Evolutionary conservation across 2,888 invertebrate genomes (phyloP).

Genomic region (Periphyllus acericola): DNA sequence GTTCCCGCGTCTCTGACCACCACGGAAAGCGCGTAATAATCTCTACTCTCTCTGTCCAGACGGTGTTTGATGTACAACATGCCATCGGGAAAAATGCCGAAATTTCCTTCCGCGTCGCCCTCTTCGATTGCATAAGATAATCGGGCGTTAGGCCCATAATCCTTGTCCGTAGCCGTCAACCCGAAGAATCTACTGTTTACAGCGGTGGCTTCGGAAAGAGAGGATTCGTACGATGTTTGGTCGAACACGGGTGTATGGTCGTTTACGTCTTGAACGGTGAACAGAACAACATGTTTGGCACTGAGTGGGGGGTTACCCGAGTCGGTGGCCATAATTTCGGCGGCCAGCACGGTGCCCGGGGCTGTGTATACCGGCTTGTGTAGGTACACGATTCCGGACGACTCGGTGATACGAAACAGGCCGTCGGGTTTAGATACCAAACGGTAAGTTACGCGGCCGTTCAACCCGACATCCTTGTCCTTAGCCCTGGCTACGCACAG

Average conservation of each 20-base stretch:
- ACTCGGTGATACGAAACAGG: conserved; percentile 84
- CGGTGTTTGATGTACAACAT: conserved; percentile 86
- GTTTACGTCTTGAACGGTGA: conserved; percentile 87
- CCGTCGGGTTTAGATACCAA: conserved; percentile 82
- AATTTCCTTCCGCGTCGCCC: conserved; percentile 86
- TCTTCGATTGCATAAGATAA: conserved; percentile 85
- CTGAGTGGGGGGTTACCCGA: conserved; percentile 80
- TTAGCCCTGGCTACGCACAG: conserved; percentile 87
- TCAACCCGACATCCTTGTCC: conserved; percentile 89
- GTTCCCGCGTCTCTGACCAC: conserved; percentile 83
- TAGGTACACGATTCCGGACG: conserved; percentile 89
- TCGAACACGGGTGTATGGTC: conserved; percentile 96
- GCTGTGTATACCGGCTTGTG: conserved; percentile 81
- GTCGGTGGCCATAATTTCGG: conserved; percentile 88
- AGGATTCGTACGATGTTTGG: conserved; percentile 91
- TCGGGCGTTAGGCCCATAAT: conserved; percentile 82
- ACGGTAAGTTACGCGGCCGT: conserved; percentile 84
- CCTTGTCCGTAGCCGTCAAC: conserved; percentile 87
- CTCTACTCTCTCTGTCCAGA: conserved; percentile 88
- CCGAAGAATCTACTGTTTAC: conserved; percentile 93
- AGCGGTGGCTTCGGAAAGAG: conserved; percentile 86
- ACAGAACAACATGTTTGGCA: conserved; percentile 78
- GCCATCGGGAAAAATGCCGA: conserved; percentile 96
- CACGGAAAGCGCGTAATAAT: conserved; percentile 90
- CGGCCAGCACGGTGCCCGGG: conserved; percentile 76